Percentiles rank a stretch among this genome's conserved stretches.
phyloP scores from a whole-genome alignment of 2,888 invertebrate genomes.

The Penaeus monodon region DNA sequence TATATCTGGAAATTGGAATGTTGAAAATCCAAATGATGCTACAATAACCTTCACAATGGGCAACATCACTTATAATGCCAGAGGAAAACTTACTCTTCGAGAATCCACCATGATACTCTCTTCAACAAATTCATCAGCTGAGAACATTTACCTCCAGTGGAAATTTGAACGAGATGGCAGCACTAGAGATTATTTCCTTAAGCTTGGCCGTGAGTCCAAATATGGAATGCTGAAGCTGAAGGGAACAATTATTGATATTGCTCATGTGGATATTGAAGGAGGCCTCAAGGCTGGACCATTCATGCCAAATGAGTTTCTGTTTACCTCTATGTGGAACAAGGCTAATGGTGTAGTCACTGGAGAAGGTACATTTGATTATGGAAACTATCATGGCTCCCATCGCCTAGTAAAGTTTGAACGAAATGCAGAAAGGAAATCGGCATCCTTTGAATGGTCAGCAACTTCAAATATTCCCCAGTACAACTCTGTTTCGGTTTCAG shows the following conservation, averaged over 20 bases:
- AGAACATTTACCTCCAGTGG: slow-evolving; percentile 44
- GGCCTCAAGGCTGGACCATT: slow-evolving; percentile 34
- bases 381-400: slow-evolving; percentile 41
- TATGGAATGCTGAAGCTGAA: slow-evolving; percentile 50
- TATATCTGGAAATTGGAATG: slow-evolving; percentile 59
- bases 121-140: background rate
- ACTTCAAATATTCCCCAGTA: slow-evolving; percentile 46
- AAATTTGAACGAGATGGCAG: slow-evolving; percentile 17
- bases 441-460: slow-evolving; percentile 29
- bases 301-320: slow-evolving; percentile 37
- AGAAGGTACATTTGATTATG: slow-evolving; percentile 32
- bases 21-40: slow-evolving; percentile 30
- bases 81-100: slow-evolving; percentile 39
- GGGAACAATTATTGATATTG: slow-evolving; percentile 37
- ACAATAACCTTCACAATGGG: slow-evolving; percentile 32
- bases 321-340: slow-evolving; percentile 44
- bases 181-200: slow-evolving; percentile 55
- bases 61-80: slow-evolving; percentile 37
- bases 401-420: slow-evolving; percentile 26
- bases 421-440: slow-evolving; percentile 18
- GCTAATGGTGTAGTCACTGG: slow-evolving; percentile 34
- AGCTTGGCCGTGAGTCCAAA: slow-evolving; percentile 35
- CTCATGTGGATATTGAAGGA: slow-evolving; percentile 40
- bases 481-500: slow-evolving; percentile 20
- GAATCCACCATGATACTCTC: slow-evolving; percentile 36